phyloP scores from a whole-genome alignment of 2,888 invertebrate genomes.

The Eristalinus aeneus region DNA sequence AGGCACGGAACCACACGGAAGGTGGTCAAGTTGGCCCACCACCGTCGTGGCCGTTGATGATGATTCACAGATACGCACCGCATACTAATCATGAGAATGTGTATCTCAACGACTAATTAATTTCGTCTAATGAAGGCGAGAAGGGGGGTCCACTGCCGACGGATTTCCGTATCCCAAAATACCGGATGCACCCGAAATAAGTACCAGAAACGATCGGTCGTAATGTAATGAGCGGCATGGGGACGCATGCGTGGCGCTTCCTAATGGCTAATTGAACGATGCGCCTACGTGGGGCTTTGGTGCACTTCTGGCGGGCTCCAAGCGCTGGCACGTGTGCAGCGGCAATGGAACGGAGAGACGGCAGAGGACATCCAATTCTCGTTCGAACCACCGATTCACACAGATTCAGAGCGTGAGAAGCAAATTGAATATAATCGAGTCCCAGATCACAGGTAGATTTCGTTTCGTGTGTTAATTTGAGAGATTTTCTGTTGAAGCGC shows the following conservation, averaged over 20 bases:
- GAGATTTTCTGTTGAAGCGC: constrained; percentile 36
- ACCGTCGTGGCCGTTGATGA: background rate
- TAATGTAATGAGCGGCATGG: background rate
- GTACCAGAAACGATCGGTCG: background rate
- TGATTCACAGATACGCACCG: constrained; percentile 64
- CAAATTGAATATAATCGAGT: constrained; percentile 51
- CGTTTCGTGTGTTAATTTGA: constrained; percentile 61
- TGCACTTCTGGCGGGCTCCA: background rate
- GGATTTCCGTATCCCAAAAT: constrained; percentile 70
- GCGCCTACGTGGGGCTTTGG: background rate
- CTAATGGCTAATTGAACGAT: constrained; percentile 60
- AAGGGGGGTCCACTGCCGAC: constrained; percentile 45
- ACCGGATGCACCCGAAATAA: constrained; percentile 59
- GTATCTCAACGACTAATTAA: constrained; percentile 60
- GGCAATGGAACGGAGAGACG: background rate
- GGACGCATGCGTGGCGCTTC: constrained; percentile 6
- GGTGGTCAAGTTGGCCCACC: background rate
- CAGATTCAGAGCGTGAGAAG: constrained; percentile 68
- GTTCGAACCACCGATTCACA: constrained; percentile 50
- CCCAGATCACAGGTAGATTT: constrained; percentile 51
- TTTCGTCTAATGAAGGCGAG: constrained; percentile 61
- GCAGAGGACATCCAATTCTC: too few relatives aligned
- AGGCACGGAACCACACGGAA: background rate
- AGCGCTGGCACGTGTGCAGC: background rate
- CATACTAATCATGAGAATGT: constrained; percentile 67